Evolutionary conservation across 2,113 vertebrate species (phyloP), one percentile per base, ranked within the genome.

Genomic region (Apodemus sylvaticus): DNA sequence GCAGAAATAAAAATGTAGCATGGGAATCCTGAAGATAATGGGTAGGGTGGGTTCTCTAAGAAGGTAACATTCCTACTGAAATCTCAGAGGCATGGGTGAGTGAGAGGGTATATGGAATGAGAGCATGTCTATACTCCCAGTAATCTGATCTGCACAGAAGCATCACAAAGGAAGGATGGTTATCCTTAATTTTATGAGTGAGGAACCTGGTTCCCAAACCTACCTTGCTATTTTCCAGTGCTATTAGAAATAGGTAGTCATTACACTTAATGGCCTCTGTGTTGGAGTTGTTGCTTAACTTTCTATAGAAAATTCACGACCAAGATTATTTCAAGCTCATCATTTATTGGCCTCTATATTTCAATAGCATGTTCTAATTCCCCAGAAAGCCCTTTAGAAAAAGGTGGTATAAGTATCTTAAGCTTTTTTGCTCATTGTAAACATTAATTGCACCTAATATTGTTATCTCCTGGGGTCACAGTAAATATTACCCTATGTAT

Each of bases 311-410:
- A 93, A 89, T 78, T 90, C 29, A 55, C 76, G 53, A 39, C 36
- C 45, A 95, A 93, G 48, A 36, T 95, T n/a, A 91, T 93, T 83
- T 95, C 22, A 76, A 85, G 8, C 7, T 95, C 48, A 87, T 77
- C 16, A 42, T 55, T 42, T 29, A 53, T 71, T 90, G 20, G 0
- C 76, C 22, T 94, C 3, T 91, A 7, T 10, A 86, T 90, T 73
- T 76, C 42, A 42, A 8, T 19, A 55, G 60, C n/a, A 85, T 93
- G 22, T 74, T 95, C 77, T 77, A n/a, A n/a, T 89, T 48, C 24
- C 24, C 20, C 3, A 24, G 71, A 26, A 6, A 97, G 89, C 51
- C 36, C 39, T 94, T 62, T 92, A 55, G 22, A 86, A 39, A 94
- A 73, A 34, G 92, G 39, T 76, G 1, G 2, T 36, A 31, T 88